phyloP scores from a whole-genome alignment of 2,797 vertebrate species.

The Phylloscopus collybita region DNA sequence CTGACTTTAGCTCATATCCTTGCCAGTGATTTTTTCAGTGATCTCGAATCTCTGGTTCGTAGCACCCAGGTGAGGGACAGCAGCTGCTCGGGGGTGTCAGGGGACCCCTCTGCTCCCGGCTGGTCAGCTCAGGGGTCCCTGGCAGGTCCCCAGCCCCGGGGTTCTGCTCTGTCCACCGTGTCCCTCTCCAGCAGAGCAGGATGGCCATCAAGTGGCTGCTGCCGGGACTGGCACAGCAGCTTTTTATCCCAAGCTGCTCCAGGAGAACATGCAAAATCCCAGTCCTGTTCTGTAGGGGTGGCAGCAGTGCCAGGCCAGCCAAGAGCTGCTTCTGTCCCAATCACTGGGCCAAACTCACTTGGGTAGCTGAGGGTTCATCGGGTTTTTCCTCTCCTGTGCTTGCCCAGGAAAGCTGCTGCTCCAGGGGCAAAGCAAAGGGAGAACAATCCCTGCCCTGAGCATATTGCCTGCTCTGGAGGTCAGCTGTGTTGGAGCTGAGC shows the following conservation, averaged over 20 bases:
- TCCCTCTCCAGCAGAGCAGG: not conserved
- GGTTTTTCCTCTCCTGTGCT: not conserved
- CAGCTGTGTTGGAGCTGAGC: not conserved
- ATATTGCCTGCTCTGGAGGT: not conserved
- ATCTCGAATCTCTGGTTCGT: not conserved
- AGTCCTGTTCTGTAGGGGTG: fast-evolving
- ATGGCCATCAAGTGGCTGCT: conserved; percentile 17
- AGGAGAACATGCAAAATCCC: not conserved
- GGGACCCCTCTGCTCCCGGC: not conserved
- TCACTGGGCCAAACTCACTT: not conserved
- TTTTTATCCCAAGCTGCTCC: not conserved
- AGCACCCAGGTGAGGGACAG: not conserved
- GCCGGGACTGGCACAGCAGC: not conserved
- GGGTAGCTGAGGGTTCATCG: too few relatives aligned
- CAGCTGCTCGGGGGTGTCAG: not conserved
- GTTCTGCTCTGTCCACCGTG: not conserved
- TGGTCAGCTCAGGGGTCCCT: not conserved
- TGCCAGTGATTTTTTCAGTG: not conserved
- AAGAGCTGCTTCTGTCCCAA: not conserved
- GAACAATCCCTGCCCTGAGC: not conserved
- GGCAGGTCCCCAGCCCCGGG: not conserved
- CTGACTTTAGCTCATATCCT: not conserved
- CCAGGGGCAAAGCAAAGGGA: not conserved
- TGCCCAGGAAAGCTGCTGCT: not conserved
- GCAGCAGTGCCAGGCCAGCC: not conserved